These are phyloP conservation scores for Ceyx margarethae DNA, from an alignment of 2,113 vertebrate species.

Conservation along the genomic window DNA sequence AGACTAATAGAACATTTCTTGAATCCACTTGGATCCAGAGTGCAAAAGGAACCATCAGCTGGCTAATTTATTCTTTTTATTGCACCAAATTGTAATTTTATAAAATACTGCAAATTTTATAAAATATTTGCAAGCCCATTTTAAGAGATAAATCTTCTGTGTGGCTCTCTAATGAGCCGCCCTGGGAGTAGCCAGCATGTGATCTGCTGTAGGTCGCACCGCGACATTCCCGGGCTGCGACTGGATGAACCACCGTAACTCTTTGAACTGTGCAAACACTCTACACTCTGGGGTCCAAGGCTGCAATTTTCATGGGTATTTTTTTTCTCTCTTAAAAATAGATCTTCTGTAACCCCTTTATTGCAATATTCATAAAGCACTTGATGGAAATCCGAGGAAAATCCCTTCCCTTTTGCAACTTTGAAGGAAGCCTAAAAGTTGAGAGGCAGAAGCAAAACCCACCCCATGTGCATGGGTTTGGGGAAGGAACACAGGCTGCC, in stretches of 20 bases:
- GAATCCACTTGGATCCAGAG: neutral
- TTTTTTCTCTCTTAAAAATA: constrained; percentile 62
- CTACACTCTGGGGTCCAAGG: constrained; percentile 40
- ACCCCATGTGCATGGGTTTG: neutral
- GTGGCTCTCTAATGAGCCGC: constrained; percentile 62
- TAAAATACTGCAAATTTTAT: constrained; percentile 69
- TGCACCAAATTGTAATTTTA: constrained; percentile 62
- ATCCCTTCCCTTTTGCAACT: constrained; percentile 31
- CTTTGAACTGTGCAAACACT: constrained; percentile 68
- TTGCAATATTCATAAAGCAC: constrained; percentile 47
- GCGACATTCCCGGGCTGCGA: constrained; percentile 19
- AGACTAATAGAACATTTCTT: neutral
- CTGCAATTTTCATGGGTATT: constrained; percentile 56
- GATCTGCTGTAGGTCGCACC: constrained; percentile 49
- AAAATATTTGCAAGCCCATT: constrained; percentile 67
- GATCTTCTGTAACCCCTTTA: constrained; percentile 57
- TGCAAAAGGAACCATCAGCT: constrained; percentile 41
- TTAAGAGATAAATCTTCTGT: constrained; percentile 60
- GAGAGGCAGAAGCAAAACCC: neutral
- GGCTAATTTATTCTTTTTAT: constrained; percentile 60
- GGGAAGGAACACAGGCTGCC: neutral
- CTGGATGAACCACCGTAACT: constrained; percentile 47
- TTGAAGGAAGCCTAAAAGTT: constrained; percentile 6
- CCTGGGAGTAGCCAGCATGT: constrained; percentile 33
- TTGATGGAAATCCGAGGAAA: constrained; percentile 52